phyloP scores from a whole-genome alignment of 2,888 invertebrate genomes.

The Mystacides longicornis region DNA sequence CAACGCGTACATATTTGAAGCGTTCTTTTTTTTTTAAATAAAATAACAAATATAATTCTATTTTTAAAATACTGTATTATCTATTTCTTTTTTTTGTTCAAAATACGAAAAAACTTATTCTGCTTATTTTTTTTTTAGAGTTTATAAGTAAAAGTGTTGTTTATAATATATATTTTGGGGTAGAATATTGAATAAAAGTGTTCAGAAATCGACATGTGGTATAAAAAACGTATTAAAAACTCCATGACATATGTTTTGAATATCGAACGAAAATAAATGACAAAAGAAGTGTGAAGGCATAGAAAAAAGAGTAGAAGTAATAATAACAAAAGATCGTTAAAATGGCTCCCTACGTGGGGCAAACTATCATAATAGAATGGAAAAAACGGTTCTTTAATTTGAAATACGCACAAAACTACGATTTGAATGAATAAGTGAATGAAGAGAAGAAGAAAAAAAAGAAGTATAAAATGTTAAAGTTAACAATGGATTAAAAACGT shows the following conservation, averaged over 20 bases:
- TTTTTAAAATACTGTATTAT: no score
- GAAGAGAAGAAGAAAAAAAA: slow-evolving; percentile 8
- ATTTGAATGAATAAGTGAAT: not conserved
- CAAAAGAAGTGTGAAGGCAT: not conserved
- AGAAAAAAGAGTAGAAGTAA: not conserved
- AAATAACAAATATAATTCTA: no score
- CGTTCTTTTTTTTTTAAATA: no score
- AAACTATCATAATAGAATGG: slow-evolving; percentile 13
- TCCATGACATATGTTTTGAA: no score
- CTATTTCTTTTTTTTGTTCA: no score
- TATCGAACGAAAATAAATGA: not conserved
- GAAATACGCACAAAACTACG: slow-evolving; percentile 16
- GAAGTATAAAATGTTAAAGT: slow-evolving; percentile 4
- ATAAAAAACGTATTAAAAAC: not conserved
- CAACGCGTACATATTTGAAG: not conserved
- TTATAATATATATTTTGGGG: no score
- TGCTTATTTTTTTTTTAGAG: no score
- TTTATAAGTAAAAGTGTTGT: no score
- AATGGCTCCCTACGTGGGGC: slow-evolving; percentile 2
- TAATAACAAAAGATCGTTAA: not conserved
- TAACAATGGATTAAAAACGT: not conserved
- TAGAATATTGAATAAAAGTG: not conserved
- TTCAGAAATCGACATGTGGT: not conserved
- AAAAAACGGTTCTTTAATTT: slow-evolving; percentile 20
- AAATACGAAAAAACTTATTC: no score